These are phyloP conservation scores for Vulpes lagopus DNA, from an alignment of 2,113 vertebrate species.

Conservation along the genomic window DNA sequence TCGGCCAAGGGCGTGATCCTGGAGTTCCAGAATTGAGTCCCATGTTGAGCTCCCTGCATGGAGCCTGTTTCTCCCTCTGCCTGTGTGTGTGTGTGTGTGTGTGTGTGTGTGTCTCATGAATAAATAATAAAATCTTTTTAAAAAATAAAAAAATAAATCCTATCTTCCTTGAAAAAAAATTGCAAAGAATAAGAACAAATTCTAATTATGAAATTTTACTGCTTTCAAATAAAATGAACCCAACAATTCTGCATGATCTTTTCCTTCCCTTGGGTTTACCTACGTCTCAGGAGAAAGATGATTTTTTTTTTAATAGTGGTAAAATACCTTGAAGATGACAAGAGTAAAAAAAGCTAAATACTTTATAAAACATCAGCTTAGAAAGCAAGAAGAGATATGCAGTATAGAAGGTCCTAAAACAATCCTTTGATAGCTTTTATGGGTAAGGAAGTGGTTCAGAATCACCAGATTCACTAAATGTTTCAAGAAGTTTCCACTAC, in stretches of 20 bases:
- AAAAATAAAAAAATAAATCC: not conserved
- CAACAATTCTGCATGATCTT: not conserved
- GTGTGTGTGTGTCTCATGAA: too few species aligned
- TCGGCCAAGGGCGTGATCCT: too few species aligned
- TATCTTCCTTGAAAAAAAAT: not conserved
- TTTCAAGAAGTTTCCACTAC: not conserved
- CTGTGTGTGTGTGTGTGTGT: too few species aligned
- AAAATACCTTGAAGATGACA: not conserved
- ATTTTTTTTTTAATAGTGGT: not conserved
- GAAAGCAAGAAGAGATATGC: not conserved
- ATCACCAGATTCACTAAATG: not conserved
- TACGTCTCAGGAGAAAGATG: not conserved
- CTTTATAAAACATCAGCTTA: conserved; percentile 21
- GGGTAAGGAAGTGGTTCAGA: not conserved
- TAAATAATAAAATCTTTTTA: too few species aligned
- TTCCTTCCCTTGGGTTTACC: not conserved
- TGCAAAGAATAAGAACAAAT: not conserved
- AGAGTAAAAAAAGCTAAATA: not conserved
- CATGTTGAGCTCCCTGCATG: too few species aligned
- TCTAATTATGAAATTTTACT: not conserved
- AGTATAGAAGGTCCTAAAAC: not conserved
- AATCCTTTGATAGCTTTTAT: not conserved
- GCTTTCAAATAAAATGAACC: not conserved
- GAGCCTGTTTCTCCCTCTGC: too few species aligned
- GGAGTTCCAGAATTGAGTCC: too few species aligned